Base-by-base conservation (phyloP, 2,797 vertebrate genomes). In the Pogoniulus pusillus region DNA sequence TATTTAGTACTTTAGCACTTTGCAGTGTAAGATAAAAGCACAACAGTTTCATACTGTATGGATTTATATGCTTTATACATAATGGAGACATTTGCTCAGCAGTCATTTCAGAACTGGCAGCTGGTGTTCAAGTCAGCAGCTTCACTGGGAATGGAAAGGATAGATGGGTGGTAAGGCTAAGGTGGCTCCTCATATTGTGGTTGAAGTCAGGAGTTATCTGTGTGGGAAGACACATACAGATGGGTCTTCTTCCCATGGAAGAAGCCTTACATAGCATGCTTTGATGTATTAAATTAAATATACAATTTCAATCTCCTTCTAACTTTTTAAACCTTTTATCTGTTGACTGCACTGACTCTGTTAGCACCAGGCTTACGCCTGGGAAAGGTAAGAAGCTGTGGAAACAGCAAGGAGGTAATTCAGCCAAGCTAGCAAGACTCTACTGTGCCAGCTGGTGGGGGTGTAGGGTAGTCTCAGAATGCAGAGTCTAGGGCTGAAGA, bases 231-330 rank as follows among this genome's bases (percentile, higher is more conserved):
- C 24, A 10, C 58, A 73, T 12, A 58, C 0, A 65, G 8, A 53
- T 57, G 15, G 41, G 14, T 41, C 41, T 17, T 37, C 37, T 37
- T 41, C 29, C 34, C 27, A 4, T 34, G 30, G 54, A 87, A 86
- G 37, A 27, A 74, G 19, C 51, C 12, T 35, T 60, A 39, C 2
- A 24, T 4, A 66, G 24, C 0, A 0, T 63, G 51, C 26, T 82
- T 70, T 27, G 60, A 64, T 60, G 92, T 74, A 71, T 82, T 69
- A 75, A 49, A 76, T 54, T 7, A 64, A 82, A 74, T 30, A 27
- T 22, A 85, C 73, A 53, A 54, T 53, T 51, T 18, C 29, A 39
- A 12, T 12, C 20, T 73, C 22, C 8, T 73, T 4, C 27, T 55
- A 75, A 69, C 5, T 5, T 74, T 79, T 86, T 55, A 9, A 54